Base-by-base conservation (phyloP, 2,113 vertebrate genomes). In the Desmodus rotundus region DNA sequence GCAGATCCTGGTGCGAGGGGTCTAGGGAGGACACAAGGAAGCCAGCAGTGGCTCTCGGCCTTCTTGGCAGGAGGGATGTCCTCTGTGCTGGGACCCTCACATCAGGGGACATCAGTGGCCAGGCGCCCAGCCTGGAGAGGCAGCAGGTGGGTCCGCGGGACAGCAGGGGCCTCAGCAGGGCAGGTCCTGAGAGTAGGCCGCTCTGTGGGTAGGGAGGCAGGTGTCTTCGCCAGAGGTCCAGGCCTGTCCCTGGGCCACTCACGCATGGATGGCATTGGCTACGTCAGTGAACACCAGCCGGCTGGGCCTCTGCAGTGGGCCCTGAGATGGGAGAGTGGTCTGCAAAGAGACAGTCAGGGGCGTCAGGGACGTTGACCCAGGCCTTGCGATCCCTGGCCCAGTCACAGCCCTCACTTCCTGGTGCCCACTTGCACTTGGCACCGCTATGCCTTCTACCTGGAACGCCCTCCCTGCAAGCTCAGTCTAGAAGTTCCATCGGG, bases 201-300 rank as follows among this genome's bases (percentile, higher is more conserved):
- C 67, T 38, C 65, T 76, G 84, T 31, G 84, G 96, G 97, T 90
- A 50, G 38, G 31, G 1, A 86, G 89, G 77, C 95, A 54, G 74
- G 78, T 47, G 38, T 92, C 87, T 80, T 96, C 89, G 7, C 88
- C 85, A 78, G 13, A 84, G 26, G 93, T 89, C 92, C 56, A 38
- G 94, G 76, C 73, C 96, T 83, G 94, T 68, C 58, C 82, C 87
- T 7, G 12, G 92, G 47, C 54, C 4, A 52, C 88, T 99, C 99
- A 99, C 14, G 99, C 99, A 0, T 99, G 99, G 98, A 99, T 99
- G 97, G 99, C 99, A 81, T 99, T 99, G 97, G 99, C 99, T 96
- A 99, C 99, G 8, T 99, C 99, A 1, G 99, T 99, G 98, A 99
- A 99, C 96, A 99, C 99, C 93, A 99, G 99, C 50, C 99, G 99